Conservation (phyloP, 1,140 invertebrate genomes). For the Scaptomyza graminum region DNA sequence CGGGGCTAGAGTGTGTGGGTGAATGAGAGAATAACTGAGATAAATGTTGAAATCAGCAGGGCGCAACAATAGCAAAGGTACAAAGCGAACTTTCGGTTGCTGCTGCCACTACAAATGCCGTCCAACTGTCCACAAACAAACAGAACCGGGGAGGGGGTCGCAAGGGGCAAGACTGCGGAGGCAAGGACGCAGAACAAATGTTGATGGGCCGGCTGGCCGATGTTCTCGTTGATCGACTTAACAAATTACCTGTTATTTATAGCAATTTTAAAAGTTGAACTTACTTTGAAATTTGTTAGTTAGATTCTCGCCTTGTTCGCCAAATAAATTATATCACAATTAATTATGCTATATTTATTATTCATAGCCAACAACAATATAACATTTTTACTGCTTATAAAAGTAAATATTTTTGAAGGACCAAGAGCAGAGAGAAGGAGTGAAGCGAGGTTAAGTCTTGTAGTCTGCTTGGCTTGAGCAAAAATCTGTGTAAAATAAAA, state of each 20-base stretch:
- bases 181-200: constrained; percentile 39
- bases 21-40: constrained; percentile 2
- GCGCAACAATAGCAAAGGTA: constrained; percentile 67
- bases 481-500: constrained; percentile 68
- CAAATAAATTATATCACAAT: no score
- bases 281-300: no score
- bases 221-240: constrained; percentile 9
- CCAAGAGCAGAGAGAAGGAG: constrained; percentile 19
- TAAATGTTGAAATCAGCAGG: constrained; percentile 45
- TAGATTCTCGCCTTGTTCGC: no score
- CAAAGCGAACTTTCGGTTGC: constrained; percentile 57
- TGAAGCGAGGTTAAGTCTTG: no score
- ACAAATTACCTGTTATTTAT: constrained; percentile 4
- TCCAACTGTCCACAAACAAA: constrained; percentile 77
- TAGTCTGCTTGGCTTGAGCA: constrained; percentile 19
- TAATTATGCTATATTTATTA: no score
- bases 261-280: no score
- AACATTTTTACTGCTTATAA: background rate
- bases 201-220: constrained; percentile 28
- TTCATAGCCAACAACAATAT: background rate
- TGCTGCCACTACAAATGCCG: constrained; percentile 17
- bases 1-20: no score
- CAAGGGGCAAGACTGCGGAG: constrained; percentile 1
- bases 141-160: constrained; percentile 17
- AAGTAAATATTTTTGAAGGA: constrained; percentile 78